Conservation (phyloP, 2,888 invertebrate species). For the Strigamia transsilvanica region DNA sequence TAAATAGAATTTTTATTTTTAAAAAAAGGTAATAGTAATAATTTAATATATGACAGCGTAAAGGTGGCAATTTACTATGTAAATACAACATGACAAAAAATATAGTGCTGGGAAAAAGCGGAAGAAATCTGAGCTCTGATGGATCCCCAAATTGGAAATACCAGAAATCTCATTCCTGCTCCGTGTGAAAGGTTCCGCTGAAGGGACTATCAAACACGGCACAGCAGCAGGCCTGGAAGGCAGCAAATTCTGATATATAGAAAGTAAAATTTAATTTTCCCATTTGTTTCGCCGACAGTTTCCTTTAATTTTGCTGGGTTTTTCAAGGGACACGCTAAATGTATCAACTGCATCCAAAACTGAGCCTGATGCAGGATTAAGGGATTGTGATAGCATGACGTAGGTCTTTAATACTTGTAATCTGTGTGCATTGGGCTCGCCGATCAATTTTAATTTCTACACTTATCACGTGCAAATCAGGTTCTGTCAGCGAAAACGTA, state of each 20-base stretch:
- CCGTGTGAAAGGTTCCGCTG: constrained; percentile 2
- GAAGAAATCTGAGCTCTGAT: neutral
- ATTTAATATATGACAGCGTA: neutral
- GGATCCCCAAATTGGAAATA: constrained; percentile 8
- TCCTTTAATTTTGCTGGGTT: neutral
- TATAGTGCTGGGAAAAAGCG: neutral
- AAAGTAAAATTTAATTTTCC: neutral
- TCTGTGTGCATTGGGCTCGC: neutral
- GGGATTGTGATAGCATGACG: neutral
- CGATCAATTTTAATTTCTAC: neutral
- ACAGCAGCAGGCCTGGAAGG: neutral
- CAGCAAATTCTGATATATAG: neutral
- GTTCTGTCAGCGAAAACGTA: neutral
- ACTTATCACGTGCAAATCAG: constrained; percentile 3
- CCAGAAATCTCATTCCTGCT: neutral
- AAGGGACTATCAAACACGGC: neutral
- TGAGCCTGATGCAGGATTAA: neutral
- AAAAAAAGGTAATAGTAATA: neutral
- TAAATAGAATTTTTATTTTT: too few relatives aligned
- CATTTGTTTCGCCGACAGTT: neutral
- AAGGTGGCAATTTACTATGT: neutral
- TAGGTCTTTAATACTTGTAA: neutral
- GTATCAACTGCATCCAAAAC: neutral
- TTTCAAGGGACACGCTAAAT: neutral
- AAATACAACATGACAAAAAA: neutral